Conservation (phyloP, 1,140 invertebrate genomes). For the Sesamia nonagrioides region DNA sequence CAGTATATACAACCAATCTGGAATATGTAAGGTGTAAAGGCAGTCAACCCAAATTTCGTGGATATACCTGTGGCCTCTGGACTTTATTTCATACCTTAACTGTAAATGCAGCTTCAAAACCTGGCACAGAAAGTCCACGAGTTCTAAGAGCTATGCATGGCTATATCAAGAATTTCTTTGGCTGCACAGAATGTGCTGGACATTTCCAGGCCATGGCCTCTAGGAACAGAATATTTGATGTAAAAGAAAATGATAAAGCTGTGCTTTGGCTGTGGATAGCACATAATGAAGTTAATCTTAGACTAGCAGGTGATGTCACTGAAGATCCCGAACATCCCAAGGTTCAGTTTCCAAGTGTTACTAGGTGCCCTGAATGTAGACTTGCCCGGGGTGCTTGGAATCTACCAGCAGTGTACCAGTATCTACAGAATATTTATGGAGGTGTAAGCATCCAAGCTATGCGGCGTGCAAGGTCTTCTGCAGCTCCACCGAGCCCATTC, state of each 20-base stretch:
- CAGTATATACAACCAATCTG: constrained; percentile 88
- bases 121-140: constrained; percentile 86
- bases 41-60: constrained; percentile 91
- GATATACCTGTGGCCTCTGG: constrained; percentile 99
- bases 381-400: constrained; percentile 90
- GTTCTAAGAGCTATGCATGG: constrained; percentile 94
- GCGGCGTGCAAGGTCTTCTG: constrained; percentile 58
- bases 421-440: constrained; percentile 93
- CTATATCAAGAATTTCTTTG: constrained; percentile 97
- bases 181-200: constrained; percentile 95
- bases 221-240: constrained; percentile 90
- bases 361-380: constrained; percentile 92
- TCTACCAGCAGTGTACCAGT: constrained; percentile 91
- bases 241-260: constrained; percentile 91
- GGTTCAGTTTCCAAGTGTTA: constrained; percentile 94
- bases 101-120: constrained; percentile 90
- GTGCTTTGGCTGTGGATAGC: constrained; percentile 98
- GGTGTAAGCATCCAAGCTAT: constrained; percentile 86
- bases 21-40: constrained; percentile 95
- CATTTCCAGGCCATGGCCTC: constrained; percentile 95
- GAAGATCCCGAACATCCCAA: constrained; percentile 98
- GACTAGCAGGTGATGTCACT: constrained; percentile 94
- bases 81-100: constrained; percentile 97
- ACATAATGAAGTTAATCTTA: constrained; percentile 97
- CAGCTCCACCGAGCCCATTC: constrained; percentile 67